Percentiles rank a stretch among this genome's conserved stretches.
Conservation (phyloP, 2,113 vertebrate species). For the Mirounga angustirostris region DNA sequence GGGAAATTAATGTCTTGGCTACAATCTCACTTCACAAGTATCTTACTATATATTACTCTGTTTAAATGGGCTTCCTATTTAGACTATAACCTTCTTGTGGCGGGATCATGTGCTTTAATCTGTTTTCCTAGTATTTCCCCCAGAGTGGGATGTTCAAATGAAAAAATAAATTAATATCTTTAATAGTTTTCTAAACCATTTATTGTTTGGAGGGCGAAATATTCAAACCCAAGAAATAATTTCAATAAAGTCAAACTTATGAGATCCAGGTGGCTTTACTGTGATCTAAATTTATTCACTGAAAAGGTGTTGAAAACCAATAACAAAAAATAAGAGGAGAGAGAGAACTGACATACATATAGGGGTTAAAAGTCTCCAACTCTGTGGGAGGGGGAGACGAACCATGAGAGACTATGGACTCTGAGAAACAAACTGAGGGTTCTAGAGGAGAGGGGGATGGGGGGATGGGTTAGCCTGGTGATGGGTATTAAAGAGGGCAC, state of each 20-base stretch:
- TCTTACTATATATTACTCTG: neutral
- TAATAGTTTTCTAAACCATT: slow-evolving; percentile 39
- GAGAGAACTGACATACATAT: neutral
- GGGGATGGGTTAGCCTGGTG: too few species aligned
- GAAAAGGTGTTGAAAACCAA: neutral
- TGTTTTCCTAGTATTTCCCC: neutral
- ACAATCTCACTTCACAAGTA: neutral
- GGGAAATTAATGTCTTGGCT: slow-evolving; percentile 14
- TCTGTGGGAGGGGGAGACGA: too few species aligned
- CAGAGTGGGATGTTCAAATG: neutral
- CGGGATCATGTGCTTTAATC: neutral
- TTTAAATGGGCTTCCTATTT: neutral
- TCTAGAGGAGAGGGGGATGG: too few species aligned
- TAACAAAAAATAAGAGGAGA: neutral
- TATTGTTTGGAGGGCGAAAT: slow-evolving; percentile 44
- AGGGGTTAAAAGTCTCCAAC: neutral
- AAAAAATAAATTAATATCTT: slow-evolving; percentile 25
- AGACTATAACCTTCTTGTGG: neutral
- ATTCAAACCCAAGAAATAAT: slow-evolving; percentile 30
- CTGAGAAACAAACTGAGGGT: too few species aligned
- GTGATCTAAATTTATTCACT: slow-evolving; percentile 8
- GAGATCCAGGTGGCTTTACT: neutral
- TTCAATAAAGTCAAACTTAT: slow-evolving; percentile 18
- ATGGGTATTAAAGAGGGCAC: too few species aligned
- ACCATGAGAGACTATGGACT: too few species aligned